phyloP scores from a whole-genome alignment of 2,113 vertebrate genomes.

The Vidua macroura region DNA sequence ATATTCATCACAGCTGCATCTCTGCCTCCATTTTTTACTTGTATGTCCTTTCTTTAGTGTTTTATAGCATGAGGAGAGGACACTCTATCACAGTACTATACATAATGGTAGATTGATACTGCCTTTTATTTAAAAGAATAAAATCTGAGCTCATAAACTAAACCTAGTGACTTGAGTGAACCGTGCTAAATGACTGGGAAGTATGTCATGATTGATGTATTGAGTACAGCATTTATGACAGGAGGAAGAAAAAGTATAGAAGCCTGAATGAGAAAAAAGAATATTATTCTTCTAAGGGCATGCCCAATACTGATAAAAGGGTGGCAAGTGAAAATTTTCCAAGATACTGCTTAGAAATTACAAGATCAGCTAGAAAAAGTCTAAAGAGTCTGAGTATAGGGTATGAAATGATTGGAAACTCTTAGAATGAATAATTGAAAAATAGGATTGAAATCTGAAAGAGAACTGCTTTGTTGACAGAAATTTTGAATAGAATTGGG shows the following conservation, averaged over 20 bases:
- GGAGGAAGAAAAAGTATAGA: not conserved
- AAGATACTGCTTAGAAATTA: not conserved
- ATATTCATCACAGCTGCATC: not conserved
- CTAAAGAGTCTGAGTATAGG: not conserved
- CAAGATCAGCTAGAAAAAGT: not conserved
- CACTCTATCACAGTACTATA: not conserved
- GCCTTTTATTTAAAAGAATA: not conserved
- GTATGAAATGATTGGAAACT: not conserved
- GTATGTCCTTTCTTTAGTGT: not conserved
- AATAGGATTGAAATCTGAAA: not conserved
- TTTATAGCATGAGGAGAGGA: not conserved
- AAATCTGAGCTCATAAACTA: not conserved
- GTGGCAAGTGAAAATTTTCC: not conserved
- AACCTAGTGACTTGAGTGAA: not conserved
- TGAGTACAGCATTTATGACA: not conserved
- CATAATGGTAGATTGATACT: not conserved
- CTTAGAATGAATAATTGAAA: not conserved
- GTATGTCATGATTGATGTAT: not conserved
- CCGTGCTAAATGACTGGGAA: constrained; percentile 3
- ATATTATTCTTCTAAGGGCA: not conserved
- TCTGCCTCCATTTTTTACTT: not conserved
- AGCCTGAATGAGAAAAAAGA: not conserved
- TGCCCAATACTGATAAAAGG: not conserved
- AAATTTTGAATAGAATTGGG: not conserved
- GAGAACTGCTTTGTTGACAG: not conserved